A percentile compares a stretch with the other conserved stretches of the same genome.
Evolutionary conservation across 1,140 invertebrate species (phyloP).

Genomic region (Trichonephila clavipes): DNA sequence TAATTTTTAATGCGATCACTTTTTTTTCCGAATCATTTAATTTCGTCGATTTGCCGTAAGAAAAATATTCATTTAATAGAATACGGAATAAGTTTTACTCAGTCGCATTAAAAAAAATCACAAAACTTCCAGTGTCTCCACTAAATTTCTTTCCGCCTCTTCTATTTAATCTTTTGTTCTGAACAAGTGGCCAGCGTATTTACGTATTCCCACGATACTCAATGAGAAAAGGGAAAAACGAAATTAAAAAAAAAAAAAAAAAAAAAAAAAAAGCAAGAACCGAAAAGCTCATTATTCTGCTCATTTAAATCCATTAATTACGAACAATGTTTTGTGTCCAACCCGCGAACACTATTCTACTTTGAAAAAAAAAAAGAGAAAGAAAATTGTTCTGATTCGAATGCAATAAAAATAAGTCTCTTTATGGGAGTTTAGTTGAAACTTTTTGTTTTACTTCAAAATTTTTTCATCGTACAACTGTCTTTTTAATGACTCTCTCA

Average conservation of each 20-base stretch:
- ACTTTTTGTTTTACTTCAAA: constrained; percentile 50
- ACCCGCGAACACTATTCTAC: constrained; percentile 6
- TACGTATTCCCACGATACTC: constrained; percentile 60
- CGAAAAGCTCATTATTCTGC: constrained; percentile 72
- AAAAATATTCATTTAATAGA: neutral
- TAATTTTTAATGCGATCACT: neutral
- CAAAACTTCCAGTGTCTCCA: neutral
- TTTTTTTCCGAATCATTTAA: neutral
- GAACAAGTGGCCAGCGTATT: constrained; percentile 60
- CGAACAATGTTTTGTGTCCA: constrained; percentile 71
- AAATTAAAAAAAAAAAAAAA: constrained; percentile 10
- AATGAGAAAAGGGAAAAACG: neutral
- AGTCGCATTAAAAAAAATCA: neutral
- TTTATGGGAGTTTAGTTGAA: constrained; percentile 58
- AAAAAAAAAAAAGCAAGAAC: neutral
- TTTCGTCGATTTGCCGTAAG: neutral
- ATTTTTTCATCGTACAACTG: constrained; percentile 41
- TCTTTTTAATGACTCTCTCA: constrained; percentile 67
- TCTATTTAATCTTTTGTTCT: constrained; percentile 25
- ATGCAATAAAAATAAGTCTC: constrained; percentile 66
- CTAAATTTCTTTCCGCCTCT: neutral
- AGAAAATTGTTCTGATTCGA: constrained; percentile 52
- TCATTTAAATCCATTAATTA: constrained; percentile 77
- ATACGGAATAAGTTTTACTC: neutral
- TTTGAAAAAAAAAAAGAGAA: neutral